phyloP scores from a whole-genome alignment of 2,797 vertebrate genomes.

The Sebastes diaconus region DNA sequence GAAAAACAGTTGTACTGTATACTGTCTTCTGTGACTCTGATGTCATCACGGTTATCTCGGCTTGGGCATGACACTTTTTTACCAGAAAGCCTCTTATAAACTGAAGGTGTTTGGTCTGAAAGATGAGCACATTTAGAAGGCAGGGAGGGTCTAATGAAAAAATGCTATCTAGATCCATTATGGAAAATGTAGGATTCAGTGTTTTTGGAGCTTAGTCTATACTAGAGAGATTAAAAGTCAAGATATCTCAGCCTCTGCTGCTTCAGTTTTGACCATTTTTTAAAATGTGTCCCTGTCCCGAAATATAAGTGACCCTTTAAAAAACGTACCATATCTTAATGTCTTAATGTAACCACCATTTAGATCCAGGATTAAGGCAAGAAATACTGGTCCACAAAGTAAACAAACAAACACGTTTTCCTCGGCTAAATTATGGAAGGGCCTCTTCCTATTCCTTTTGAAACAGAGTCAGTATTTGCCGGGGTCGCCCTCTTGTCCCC shows the following conservation, averaged over 20 bases:
- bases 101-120: background rate
- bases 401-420: conserved; percentile 17
- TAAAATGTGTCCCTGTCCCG: background rate
- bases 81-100: background rate
- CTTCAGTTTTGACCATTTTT: too few relatives aligned
- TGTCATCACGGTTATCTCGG: background rate
- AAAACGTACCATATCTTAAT: background rate
- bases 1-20: background rate
- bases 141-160: background rate
- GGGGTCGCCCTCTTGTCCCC: conserved; percentile 43
- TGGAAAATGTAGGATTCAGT: background rate
- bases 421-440: conserved; percentile 22
- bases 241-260: background rate
- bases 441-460: conserved; percentile 46
- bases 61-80: background rate
- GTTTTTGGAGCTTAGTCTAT: background rate
- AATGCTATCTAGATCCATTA: background rate
- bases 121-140: background rate
- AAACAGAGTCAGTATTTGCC: conserved; percentile 35
- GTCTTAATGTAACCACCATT: background rate
- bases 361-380: background rate
- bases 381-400: background rate
- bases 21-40: background rate
- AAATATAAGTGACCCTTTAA: background rate
- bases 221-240: background rate